Percentiles rank a stretch among this genome's conserved stretches.
Conservation (phyloP, 1,140 invertebrate species). For the Propsilocerus akamusi region DNA sequence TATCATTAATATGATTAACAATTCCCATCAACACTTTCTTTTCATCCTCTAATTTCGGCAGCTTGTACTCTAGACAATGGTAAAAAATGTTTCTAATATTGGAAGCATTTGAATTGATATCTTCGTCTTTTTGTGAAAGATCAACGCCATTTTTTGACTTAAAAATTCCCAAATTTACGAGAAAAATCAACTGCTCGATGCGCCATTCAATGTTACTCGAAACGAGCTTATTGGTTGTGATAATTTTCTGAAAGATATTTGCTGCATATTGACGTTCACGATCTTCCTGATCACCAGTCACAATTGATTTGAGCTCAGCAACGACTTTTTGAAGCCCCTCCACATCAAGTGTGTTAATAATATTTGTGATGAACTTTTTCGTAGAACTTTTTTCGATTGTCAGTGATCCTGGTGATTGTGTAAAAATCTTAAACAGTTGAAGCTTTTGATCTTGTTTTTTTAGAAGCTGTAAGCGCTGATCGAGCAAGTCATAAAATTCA, state of each 20-base stretch:
- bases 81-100: constrained; percentile 41
- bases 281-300: constrained; percentile 28
- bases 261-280: constrained; percentile 40
- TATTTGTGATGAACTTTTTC: constrained; percentile 26
- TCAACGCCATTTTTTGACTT: constrained; percentile 29
- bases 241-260: constrained; percentile 41
- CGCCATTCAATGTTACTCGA: constrained; percentile 41
- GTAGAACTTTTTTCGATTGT: constrained; percentile 20
- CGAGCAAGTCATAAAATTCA: constrained; percentile 31
- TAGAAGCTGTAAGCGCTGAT: constrained; percentile 26
- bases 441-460: constrained; percentile 19
- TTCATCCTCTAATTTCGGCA: constrained; percentile 36
- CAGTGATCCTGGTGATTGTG: constrained; percentile 18
- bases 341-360: constrained; percentile 34
- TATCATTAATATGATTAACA: constrained; percentile 29
- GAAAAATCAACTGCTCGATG: constrained; percentile 36
- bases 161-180: constrained; percentile 43
- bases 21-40: constrained; percentile 33
- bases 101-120: constrained; percentile 11
- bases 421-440: constrained; percentile 6
- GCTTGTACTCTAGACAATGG: constrained; percentile 38
- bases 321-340: constrained; percentile 39
- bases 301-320: constrained; percentile 35
- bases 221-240: constrained; percentile 34
- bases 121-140: constrained; percentile 5